Conservation (phyloP, 2,113 vertebrate species). For the Salvelinus alpinus region DNA sequence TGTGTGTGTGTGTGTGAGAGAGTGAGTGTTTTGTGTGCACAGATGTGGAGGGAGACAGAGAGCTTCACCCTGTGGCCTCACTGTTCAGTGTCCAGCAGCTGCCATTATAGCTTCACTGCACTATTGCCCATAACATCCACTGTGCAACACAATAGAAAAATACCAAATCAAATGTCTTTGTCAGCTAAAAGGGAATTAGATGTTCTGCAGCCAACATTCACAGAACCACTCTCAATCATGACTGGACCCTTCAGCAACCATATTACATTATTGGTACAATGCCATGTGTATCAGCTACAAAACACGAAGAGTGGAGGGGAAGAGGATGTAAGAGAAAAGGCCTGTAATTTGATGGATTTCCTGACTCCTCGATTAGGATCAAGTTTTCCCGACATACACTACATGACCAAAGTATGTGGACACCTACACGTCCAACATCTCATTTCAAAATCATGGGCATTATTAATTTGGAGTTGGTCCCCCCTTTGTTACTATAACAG, state of each 20-base stretch:
- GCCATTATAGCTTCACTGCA: conserved; percentile 33
- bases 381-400: too few species aligned
- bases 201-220: conserved; percentile 24
- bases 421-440: too few species aligned
- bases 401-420: too few species aligned
- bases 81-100: conserved; percentile 20
- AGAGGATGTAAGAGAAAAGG: too few species aligned
- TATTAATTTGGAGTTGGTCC: too few species aligned
- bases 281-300: too few species aligned
- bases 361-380: too few species aligned
- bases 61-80: not conserved
- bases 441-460: too few species aligned
- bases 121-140: conserved; percentile 13
- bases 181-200: conserved; percentile 54
- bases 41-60: not conserved
- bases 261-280: too few species aligned
- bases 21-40: not conserved
- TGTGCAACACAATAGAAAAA: conserved; percentile 23
- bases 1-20: conserved; percentile 9
- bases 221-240: conserved; percentile 21
- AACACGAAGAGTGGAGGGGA: too few species aligned
- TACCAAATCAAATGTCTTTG: conserved; percentile 44
- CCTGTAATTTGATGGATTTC: too few species aligned
- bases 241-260: not conserved
- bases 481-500: too few species aligned